A percentile compares a stretch with the other conserved stretches of the same genome.
phyloP scores from a whole-genome alignment of 2,113 vertebrate species.

The Hiodon tergisus region DNA sequence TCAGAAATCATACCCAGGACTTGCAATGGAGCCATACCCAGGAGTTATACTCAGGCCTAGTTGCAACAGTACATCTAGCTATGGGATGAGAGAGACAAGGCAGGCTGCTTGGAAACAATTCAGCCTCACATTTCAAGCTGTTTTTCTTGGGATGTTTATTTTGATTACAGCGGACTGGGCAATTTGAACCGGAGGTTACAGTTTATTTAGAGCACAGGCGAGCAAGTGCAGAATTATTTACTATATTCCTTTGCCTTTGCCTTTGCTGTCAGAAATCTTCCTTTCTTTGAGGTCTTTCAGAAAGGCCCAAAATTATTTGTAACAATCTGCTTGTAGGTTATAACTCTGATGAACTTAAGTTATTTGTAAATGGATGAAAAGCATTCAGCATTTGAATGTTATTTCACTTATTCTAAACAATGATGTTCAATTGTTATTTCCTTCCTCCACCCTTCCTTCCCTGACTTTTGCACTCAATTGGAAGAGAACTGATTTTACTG shows the following conservation, averaged over 20 bases:
- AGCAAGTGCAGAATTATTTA: not conserved
- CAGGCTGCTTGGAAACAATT: not conserved
- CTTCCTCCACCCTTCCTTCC: too few species aligned
- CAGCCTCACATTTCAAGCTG: not conserved
- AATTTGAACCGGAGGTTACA: not conserved
- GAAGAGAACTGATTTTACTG: too few species aligned
- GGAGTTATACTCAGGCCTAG: not conserved
- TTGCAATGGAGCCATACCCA: not conserved
- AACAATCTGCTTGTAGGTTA: too few species aligned
- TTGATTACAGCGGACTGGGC: not conserved
- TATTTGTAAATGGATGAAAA: too few species aligned
- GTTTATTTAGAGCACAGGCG: not conserved
- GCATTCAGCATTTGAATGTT: too few species aligned
- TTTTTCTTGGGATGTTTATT: not conserved
- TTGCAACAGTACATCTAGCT: too few species aligned
- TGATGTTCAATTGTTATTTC: too few species aligned
- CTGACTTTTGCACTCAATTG: too few species aligned
- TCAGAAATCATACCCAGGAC: not conserved
- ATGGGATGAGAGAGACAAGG: not conserved
- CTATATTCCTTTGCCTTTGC: not conserved
- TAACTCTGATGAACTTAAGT: too few species aligned
- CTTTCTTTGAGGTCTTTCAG: too few species aligned
- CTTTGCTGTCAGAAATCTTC: not conserved
- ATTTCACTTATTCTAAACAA: too few species aligned
- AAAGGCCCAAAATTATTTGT: too few species aligned